Evolutionary conservation across 2,113 vertebrate species (phyloP), one percentile per base, ranked within the genome.

Genomic region (Cettia cetti): DNA sequence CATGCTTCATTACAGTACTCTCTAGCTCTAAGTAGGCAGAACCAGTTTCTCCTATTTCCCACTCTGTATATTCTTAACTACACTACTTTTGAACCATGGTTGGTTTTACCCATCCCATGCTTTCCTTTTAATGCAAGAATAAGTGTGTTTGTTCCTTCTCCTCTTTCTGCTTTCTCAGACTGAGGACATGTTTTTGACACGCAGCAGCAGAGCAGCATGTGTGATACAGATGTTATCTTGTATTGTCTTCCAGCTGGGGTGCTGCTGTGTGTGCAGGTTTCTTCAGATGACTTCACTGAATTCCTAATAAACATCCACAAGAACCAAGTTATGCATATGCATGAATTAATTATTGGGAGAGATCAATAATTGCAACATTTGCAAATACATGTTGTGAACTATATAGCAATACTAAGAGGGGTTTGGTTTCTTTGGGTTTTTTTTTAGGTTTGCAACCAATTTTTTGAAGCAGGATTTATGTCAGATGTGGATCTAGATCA

Each of bases 381-480:
- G n/a, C 24, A 60, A 12, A 47, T 44, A 15, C 5, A 7, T 20
- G 26, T 39, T 78, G 11, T 68, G 28, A 15, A 52, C 21, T 37
- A 6, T 42, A 23, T 17, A 18, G 19, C 65, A 69, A 72, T 86
- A 47, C 26, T 53, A 23, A 40, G 28, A 45, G 7, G 2, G 3
- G 18, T 52, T 52, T 52, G 20, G 7, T 24, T 40, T 65, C 7
- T 66, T 85, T 68, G 40, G 40, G 40, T 40, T 54, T 92, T 83
- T 81, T 92, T 82, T 81, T 89, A 99, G 99, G 98, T 99, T 71
- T 99, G 98, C 92, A 97, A 76, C 31, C 85, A 98, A 39, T 99
- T 99, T 95, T 99, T 98, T 92, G 98, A 99, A 80, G 98, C 98
- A 61, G 99, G 98, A 56, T 99, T 99, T 95, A 99, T 99, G 99